phyloP scores from a whole-genome alignment of 2,888 invertebrate species.

The Chymomyza procnemis region DNA sequence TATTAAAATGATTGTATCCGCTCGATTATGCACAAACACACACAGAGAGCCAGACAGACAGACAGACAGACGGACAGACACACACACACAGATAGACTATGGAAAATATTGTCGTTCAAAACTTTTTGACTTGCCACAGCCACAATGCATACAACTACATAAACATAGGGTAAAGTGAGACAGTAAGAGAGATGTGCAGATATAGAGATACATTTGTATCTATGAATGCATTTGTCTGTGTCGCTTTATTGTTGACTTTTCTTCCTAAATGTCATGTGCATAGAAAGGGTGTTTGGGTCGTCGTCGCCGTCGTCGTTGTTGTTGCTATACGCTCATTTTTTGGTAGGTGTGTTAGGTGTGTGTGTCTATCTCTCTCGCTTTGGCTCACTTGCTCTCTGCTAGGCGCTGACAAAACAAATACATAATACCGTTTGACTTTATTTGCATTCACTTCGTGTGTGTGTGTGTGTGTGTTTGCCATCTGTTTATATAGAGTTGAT shows the following conservation, averaged over 20 bases:
- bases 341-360: background rate
- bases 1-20: constrained; percentile 78
- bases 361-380: background rate
- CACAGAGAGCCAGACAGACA: constrained; percentile 34
- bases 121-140: constrained; percentile 58
- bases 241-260: constrained; percentile 39
- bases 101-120: constrained; percentile 38
- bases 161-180: background rate
- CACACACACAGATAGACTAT: constrained; percentile 4
- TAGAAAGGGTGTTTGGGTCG: constrained; percentile 25
- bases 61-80: constrained; percentile 7
- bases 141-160: constrained; percentile 11
- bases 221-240: constrained; percentile 24
- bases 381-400: constrained; percentile 24
- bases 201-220: constrained; percentile 21
- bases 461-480: constrained; percentile 23
- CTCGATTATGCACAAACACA: constrained; percentile 68
- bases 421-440: constrained; percentile 42
- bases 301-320: constrained; percentile 24
- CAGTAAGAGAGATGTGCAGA: constrained; percentile 11
- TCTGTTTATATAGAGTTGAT: constrained; percentile 49
- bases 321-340: background rate
- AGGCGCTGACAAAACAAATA: constrained; percentile 32
- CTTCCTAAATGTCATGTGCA: constrained; percentile 13
- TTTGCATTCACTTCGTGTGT: constrained; percentile 35